Conservation (phyloP, 2,888 invertebrate genomes). For the Cataglyphis livida region DNA sequence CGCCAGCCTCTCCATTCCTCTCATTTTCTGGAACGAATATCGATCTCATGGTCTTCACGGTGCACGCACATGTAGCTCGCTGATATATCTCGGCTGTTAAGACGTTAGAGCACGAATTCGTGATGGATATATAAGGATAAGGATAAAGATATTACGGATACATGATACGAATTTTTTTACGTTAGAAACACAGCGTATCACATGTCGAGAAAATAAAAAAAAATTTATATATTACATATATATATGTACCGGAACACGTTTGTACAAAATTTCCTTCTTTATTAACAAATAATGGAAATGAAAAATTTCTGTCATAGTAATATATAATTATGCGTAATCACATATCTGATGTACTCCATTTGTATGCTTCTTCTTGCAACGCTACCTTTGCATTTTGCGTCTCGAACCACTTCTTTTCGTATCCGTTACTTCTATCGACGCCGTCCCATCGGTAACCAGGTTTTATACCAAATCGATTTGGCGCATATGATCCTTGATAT, state of each 20-base stretch:
- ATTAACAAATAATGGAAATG: conserved; percentile 35
- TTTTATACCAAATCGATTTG: conserved; percentile 96
- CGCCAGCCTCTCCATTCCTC: conserved; percentile 58
- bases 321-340: conserved; percentile 85
- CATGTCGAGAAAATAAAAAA: not conserved
- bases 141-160: not conserved
- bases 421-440: conserved; percentile 98
- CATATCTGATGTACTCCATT: conserved; percentile 98
- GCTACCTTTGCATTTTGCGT: conserved; percentile 91
- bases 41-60: conserved; percentile 63
- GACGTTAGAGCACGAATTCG: not conserved
- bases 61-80: not conserved
- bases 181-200: not conserved
- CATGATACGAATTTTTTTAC: not conserved
- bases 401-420: conserved; percentile 96
- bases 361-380: conserved; percentile 94
- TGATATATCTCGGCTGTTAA: conserved; percentile 2
- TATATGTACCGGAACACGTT: not conserved
- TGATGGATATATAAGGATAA: not conserved
- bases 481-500: conserved; percentile 95
- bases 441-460: conserved; percentile 99
- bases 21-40: conserved; percentile 74
- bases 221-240: not conserved
- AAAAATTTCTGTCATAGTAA: conserved; percentile 5
- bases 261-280: conserved; percentile 11